Evolutionary conservation across 2,888 invertebrate species (phyloP).

Genomic region (Drosophila monieri): DNA sequence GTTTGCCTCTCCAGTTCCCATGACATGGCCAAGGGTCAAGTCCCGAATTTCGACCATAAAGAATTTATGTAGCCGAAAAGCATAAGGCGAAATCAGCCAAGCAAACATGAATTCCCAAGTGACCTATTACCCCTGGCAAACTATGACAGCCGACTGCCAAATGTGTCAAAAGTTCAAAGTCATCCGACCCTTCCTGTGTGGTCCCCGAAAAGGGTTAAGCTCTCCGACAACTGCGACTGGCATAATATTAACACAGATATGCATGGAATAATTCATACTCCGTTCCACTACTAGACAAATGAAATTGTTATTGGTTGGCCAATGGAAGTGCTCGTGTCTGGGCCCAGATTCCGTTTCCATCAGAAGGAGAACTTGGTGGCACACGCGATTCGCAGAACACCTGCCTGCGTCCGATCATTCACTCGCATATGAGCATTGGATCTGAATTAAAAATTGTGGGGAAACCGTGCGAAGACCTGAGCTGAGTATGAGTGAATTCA

Average conservation of each 20-base stretch:
- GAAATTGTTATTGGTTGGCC: slow-evolving; percentile 33
- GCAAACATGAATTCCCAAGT: slow-evolving; percentile 57
- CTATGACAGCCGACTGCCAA: slow-evolving; percentile 68
- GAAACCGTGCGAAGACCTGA: slow-evolving; percentile 4
- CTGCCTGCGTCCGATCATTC: background rate
- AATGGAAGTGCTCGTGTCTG: slow-evolving; percentile 29
- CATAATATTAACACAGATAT: slow-evolving; percentile 60
- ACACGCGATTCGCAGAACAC: slow-evolving; percentile 30
- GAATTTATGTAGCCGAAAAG: slow-evolving; percentile 44
- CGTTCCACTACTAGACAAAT: slow-evolving; percentile 21
- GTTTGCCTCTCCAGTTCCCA: background rate
- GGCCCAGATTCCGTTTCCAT: slow-evolving; percentile 17
- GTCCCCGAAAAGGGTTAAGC: slow-evolving; percentile 52
- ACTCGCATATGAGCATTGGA: background rate
- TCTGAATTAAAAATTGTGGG: background rate
- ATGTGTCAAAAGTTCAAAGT: slow-evolving; percentile 76
- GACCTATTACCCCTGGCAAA: slow-evolving; percentile 62
- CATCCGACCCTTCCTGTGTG: slow-evolving; percentile 41
- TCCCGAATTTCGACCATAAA: slow-evolving; percentile 42
- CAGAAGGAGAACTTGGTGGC: slow-evolving; percentile 18
- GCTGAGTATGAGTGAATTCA: slow-evolving; percentile 29
- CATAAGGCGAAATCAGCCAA: slow-evolving; percentile 11
- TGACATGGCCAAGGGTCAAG: slow-evolving; percentile 21
- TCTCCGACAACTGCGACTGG: slow-evolving; percentile 38
- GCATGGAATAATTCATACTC: slow-evolving; percentile 65